phyloP scores from a whole-genome alignment of 2,113 vertebrate genomes.

The Vidua chalybeata region DNA sequence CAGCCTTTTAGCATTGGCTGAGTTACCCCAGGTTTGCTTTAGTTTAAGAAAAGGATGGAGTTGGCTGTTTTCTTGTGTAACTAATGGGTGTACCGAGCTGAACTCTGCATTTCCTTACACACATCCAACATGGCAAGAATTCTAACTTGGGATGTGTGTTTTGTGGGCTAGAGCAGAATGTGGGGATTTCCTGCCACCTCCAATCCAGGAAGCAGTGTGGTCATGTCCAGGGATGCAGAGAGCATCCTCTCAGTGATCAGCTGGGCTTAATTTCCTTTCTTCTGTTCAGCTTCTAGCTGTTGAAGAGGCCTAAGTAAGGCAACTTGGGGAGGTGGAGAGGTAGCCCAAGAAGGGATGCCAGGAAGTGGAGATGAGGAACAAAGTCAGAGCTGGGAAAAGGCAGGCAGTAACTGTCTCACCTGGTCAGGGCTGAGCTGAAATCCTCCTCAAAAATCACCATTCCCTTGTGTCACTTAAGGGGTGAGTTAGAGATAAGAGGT shows the following conservation, averaged over 20 bases:
- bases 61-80: not conserved
- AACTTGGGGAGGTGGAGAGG: not conserved
- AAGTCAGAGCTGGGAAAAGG: not conserved
- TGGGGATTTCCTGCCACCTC: not conserved
- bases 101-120: not conserved
- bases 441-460: not conserved
- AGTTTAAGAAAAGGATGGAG: not conserved
- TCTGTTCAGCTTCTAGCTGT: not conserved
- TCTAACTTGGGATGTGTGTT: too few species aligned
- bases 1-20: not conserved
- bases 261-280: not conserved
- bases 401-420: not conserved
- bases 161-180: fast-evolving
- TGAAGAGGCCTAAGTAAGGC: not conserved
- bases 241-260: not conserved
- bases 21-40: not conserved
- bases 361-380: not conserved
- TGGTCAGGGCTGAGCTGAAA: not conserved
- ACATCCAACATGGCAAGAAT: not conserved
- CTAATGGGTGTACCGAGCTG: fast-evolving
- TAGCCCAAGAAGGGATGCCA: not conserved
- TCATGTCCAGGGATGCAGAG: not conserved
- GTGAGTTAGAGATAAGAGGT: not conserved
- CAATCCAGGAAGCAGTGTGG: not conserved
- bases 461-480: not conserved